Percentiles rank a stretch among this genome's conserved stretches.
Conservation (phyloP, 2,888 invertebrate species). For the Andricus quercusramuli region DNA sequence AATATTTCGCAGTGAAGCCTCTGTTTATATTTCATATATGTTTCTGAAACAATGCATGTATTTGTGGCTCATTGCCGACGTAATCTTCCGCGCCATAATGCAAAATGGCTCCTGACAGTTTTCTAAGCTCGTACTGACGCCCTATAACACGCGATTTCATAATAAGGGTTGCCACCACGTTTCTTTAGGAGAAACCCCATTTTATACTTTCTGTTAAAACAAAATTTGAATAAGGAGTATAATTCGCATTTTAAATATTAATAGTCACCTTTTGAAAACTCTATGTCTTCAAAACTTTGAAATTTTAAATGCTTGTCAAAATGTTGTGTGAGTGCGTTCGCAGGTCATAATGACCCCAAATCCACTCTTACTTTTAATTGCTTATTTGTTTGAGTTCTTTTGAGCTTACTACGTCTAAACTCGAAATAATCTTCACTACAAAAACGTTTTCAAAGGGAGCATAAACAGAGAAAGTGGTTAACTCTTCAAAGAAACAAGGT, state of each 20-base stretch:
- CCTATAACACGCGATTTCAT: constrained; percentile 68
- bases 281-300: too few relatives aligned
- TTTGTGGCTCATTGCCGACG: constrained; percentile 47
- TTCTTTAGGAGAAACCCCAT: not conserved
- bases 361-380: not conserved
- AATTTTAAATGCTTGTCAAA: too few relatives aligned
- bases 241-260: not conserved
- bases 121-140: constrained; percentile 63
- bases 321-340: too few relatives aligned
- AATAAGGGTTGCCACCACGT: constrained; percentile 52
- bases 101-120: constrained; percentile 70
- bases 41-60: not conserved
- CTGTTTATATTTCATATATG: not conserved
- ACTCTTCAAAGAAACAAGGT: constrained; percentile 23
- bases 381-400: constrained; percentile 1
- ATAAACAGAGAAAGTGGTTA: constrained; percentile 5
- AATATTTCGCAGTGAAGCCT: too few relatives aligned
- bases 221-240: not conserved
- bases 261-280: too few relatives aligned
- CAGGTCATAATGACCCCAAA: too few relatives aligned
- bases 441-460: constrained; percentile 14
- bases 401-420: not conserved
- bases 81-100: constrained; percentile 62
- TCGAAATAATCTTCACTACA: constrained; percentile 1
- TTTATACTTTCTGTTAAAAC: not conserved